Base-by-base conservation (phyloP, 2,113 vertebrate genomes). In the Plecotus auritus region DNA sequence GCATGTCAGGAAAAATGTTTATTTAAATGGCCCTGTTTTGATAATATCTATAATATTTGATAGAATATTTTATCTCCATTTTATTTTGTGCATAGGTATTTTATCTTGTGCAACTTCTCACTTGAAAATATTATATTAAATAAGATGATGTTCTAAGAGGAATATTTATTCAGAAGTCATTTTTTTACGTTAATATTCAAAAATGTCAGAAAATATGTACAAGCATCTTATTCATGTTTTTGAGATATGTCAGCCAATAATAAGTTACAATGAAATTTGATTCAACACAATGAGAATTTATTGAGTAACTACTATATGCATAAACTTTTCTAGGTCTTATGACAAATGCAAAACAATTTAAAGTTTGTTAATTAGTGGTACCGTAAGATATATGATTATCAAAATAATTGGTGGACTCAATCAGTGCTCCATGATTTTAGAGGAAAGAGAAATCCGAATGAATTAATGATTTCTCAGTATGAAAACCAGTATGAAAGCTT, bases 21-120 rank as follows among this genome's bases (percentile, higher is more conserved):
- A 73, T 51, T 93, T 93, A 81, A 92, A 86, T 93, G 73, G 23
- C 18, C 4, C 9, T 30, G 28, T 93, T 87, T 92, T 45, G 20
- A 7, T 72, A 74, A 90, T 85, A 4, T 86, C 56, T n/a, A 14
- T 88, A 88, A 61, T 88, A 80, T 26, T 59, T 51, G 9, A 51
- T n/a, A 51, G 47, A 35, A 37, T 85, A 87, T 47, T 77, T 96
- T 64, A 86, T 73, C 56, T 74, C 35, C 2, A 61, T 91, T 87
- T 95, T 91, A 56, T 90, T 95, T 89, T 86, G 4, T 91, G 40
- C 18, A 80, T n/a, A n/a, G n/a, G n/a, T n/a, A 61, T 91, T 87
- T 95, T 91, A 56, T 90, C 94, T 89, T 86, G 4, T 91, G 40
- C 18, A 80, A n/a, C 28, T 95, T 86, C 12, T 91, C 49, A 83